Evolutionary conservation across 2,113 vertebrate genomes (phyloP).

Genomic region (Corythornis vintsioides): DNA sequence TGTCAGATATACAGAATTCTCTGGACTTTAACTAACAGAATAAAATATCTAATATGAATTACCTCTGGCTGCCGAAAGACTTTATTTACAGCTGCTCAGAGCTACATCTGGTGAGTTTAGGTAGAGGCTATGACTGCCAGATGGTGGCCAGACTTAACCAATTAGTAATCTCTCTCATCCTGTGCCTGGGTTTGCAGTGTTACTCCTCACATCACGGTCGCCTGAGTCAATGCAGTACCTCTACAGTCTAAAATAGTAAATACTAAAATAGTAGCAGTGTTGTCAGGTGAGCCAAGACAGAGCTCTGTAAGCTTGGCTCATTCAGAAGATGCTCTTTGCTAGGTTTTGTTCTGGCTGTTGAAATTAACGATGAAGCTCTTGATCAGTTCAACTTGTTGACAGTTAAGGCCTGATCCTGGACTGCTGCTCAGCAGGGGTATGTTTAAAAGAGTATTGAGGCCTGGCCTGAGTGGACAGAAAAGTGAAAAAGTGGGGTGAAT

Average conservation of each 20-base stretch:
- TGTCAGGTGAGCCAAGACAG: constrained; percentile 49
- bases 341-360: neutral
- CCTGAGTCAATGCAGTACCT: constrained; percentile 24
- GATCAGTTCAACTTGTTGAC: neutral
- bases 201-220: constrained; percentile 1
- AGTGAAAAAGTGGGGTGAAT: neutral
- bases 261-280: constrained; percentile 21
- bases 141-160: constrained; percentile 53
- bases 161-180: constrained; percentile 63
- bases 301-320: neutral
- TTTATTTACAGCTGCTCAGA: constrained; percentile 61
- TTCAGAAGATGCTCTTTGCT: neutral
- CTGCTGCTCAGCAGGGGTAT: neutral
- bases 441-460: neutral
- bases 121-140: constrained; percentile 46
- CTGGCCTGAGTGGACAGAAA: neutral
- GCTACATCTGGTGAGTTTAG: constrained; percentile 58
- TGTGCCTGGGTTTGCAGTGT: constrained; percentile 30
- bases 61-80: constrained; percentile 52
- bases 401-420: neutral
- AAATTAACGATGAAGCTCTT: neutral
- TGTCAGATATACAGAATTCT: constrained; percentile 10
- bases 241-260: constrained; percentile 14
- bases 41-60: constrained; percentile 61
- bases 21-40: constrained; percentile 25